phyloP scores from a whole-genome alignment of 2,113 vertebrate genomes.

The Spea bombifrons region DNA sequence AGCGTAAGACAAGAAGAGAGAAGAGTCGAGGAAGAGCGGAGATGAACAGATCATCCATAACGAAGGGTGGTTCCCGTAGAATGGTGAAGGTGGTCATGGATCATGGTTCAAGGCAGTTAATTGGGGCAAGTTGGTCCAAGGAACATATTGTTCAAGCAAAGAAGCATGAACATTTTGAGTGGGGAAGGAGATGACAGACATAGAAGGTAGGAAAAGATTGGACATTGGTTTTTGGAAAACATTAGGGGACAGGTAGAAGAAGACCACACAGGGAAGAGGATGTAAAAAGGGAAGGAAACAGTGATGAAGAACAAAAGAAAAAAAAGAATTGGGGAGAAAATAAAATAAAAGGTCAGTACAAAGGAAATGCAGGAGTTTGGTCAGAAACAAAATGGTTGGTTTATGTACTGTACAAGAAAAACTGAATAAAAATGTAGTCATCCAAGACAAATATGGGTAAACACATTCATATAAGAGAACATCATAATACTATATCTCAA shows the following conservation, averaged over 20 bases:
- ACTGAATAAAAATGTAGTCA: constrained; percentile 87
- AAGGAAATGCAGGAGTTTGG: constrained; percentile 99
- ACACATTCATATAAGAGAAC: constrained; percentile 85
- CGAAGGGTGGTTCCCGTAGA: constrained; percentile 99
- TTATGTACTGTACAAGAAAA: constrained; percentile 94
- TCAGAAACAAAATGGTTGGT: constrained; percentile 93
- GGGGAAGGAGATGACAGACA: constrained; percentile 67
- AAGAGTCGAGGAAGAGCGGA: constrained; percentile 98
- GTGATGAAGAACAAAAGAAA: constrained; percentile 86
- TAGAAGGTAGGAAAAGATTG: constrained; percentile 63
- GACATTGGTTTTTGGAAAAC: constrained; percentile 66
- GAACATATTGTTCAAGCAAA: constrained; percentile 89
- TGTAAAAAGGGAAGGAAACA: constrained; percentile 76
- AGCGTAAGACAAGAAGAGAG: constrained; percentile 99
- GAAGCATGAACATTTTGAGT: constrained; percentile 82
- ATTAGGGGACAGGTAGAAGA: constrained; percentile 68
- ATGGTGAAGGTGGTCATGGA: constrained; percentile 99
- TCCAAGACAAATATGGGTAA: constrained; percentile 89
- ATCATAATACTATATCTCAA: constrained; percentile 76
- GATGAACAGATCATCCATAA: constrained; percentile 99
- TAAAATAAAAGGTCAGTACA: constrained; percentile 99
- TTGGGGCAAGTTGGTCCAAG: constrained; percentile 96
- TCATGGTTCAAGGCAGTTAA: constrained; percentile 95
- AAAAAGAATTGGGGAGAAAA: constrained; percentile 87
- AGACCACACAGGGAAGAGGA: constrained; percentile 74